These are phyloP conservation scores for Physeter macrocephalus DNA, from an alignment of 2,113 vertebrate species.

Conservation along the genomic window DNA sequence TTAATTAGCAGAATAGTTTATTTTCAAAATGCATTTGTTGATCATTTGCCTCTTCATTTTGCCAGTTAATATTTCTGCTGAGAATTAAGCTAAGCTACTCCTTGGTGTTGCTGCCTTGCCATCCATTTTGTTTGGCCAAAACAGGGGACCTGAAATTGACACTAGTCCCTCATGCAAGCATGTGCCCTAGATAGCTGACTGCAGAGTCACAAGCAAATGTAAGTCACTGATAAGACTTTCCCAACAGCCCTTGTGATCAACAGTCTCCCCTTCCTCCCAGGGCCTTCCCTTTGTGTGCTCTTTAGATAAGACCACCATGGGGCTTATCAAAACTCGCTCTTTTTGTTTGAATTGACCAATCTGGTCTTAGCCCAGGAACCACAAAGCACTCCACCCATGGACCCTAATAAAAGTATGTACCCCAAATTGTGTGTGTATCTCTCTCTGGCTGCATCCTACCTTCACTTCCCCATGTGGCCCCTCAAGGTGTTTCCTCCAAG, in stretches of 20 bases:
- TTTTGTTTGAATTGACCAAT: background rate
- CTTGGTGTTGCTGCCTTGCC: background rate
- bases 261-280: background rate
- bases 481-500: background rate
- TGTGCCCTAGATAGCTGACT: background rate
- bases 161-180: background rate
- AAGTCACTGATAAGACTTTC: background rate
- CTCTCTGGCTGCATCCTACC: background rate
- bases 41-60: background rate
- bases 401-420: background rate
- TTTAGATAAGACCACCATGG: background rate
- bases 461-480: background rate
- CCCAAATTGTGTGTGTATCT: background rate
- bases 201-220: background rate
- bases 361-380: background rate
- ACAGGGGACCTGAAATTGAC: background rate
- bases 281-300: background rate
- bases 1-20: background rate
- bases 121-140: background rate
- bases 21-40: background rate
- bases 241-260: background rate
- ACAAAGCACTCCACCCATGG: background rate
- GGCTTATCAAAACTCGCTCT: background rate
- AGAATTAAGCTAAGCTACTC: background rate
- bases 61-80: background rate